Evolutionary conservation across 2,113 vertebrate genomes (phyloP), one percentile per base, ranked within the genome.

Genomic region (Pollimyrus isidori): DNA sequence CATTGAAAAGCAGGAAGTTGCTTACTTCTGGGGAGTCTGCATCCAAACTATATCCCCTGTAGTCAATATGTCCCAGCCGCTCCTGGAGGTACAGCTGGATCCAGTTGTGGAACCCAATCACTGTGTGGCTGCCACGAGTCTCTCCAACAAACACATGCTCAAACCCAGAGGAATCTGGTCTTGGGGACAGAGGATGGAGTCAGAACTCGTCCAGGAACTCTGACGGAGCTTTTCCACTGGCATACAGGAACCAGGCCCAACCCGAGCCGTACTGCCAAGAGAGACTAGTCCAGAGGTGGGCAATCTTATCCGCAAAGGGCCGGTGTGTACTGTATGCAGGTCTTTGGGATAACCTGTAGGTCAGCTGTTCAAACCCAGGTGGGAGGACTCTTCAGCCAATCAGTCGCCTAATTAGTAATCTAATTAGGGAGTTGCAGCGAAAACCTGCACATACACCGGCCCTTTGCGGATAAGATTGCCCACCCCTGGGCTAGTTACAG

Each of bases 51-150:
- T 96, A 97, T 87, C 96, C 96, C 93, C 95, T 96, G 92, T 96
- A 96, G 86, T 96, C 95, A 13, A 97, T 94, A 91, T 96, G 94
- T 17, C 96, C 96, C 58, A 96, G 95, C 90, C 96, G 96, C 91
- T 97, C 96, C 42, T 97, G 96, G 39, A 96, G 90, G 90, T 97
- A 97, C 19, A 97, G 92, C 94, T 96, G 96, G 90, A 96, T 96
- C 96, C 96, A 97, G 94, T 96, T 96, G 92, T 97, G 96, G 89
- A 97, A 97, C 10, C 96, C 96, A 1, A 96, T 96, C 56, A 97
- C 95, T 3, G 94, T 96, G 39, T 92, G 93, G 1, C 94, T 91
- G 21, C 95, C 95, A 92, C 95, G 93, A 0, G 96, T 97, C 93
- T 97, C 96, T 4, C 96, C 96, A 0, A 97, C 96, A 91, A 97